phyloP scores from a whole-genome alignment of 2,888 invertebrate species.

The Agrotis segetum region DNA sequence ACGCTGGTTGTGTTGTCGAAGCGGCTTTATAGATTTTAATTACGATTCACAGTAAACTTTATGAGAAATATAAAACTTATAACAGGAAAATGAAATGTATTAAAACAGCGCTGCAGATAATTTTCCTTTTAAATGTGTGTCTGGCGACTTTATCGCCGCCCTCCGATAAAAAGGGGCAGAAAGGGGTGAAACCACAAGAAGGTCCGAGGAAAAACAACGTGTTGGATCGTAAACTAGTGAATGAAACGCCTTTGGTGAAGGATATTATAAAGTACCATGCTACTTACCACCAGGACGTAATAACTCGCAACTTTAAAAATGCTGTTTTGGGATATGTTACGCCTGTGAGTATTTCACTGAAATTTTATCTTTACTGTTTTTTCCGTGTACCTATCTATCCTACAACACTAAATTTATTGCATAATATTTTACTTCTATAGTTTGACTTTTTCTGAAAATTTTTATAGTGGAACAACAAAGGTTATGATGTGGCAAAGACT shows the following conservation, averaged over 20 bases:
- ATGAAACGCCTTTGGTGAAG: constrained; percentile 92
- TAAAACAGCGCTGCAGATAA: constrained; percentile 77
- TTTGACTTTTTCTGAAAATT: no score
- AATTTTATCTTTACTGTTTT: neutral
- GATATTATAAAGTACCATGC: constrained; percentile 95
- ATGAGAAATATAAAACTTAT: constrained; percentile 15
- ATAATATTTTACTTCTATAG: constrained; percentile 82
- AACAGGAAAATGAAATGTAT: constrained; percentile 80
- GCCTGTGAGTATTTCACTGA: constrained; percentile 90
- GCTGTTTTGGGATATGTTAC: constrained; percentile 97
- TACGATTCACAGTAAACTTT: constrained; percentile 20
- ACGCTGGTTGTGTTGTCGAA: constrained; percentile 46
- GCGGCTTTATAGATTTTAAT: constrained; percentile 9
- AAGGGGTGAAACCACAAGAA: constrained; percentile 86
- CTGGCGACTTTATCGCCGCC: constrained; percentile 87
- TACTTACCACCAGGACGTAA: constrained; percentile 94
- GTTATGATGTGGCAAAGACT: constrained; percentile 97
- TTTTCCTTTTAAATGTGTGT: constrained; percentile 82
- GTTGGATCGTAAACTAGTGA: constrained; percentile 93
- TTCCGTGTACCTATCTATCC: no score
- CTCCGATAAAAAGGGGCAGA: constrained; percentile 85
- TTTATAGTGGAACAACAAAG: constrained; percentile 98
- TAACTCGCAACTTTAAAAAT: constrained; percentile 92
- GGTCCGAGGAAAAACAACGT: constrained; percentile 93
- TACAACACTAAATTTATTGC: no score